These are phyloP conservation scores for Edolisoma coerulescens DNA, from an alignment of 2,113 vertebrate genomes.

Conservation along the genomic window DNA sequence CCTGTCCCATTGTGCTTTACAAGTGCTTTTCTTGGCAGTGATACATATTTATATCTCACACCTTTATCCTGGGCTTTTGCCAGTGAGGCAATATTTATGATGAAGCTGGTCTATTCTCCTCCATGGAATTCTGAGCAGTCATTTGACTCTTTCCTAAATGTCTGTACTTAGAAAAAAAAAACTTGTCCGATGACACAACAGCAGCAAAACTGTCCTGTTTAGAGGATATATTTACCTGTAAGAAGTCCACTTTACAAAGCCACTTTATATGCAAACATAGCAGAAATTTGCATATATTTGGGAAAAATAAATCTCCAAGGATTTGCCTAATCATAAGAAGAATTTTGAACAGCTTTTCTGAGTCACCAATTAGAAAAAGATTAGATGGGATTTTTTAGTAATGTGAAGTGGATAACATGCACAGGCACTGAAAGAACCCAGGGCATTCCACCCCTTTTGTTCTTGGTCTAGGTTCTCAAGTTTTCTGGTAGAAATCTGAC, in stretches of 20 bases:
- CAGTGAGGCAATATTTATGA: neutral
- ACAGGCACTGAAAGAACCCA: neutral
- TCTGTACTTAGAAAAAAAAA: neutral
- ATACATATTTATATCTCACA: neutral
- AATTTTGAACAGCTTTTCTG: neutral
- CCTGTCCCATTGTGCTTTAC: neutral
- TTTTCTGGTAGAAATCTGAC: neutral
- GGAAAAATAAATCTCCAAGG: neutral
- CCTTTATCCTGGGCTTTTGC: neutral
- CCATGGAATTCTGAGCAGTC: neutral
- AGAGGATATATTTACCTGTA: neutral
- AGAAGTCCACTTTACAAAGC: neutral
- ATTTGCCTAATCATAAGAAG: neutral
- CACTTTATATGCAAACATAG: neutral
- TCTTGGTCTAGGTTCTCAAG: neutral
- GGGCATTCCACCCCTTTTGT: neutral
- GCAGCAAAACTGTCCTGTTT: neutral
- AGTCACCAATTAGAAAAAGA: neutral
- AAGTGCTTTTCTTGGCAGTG: neutral
- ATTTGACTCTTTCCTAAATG: neutral
- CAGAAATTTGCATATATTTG: neutral
- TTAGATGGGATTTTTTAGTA: accelerated
- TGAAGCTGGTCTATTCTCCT: neutral
- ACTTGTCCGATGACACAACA: neutral
- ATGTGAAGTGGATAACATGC: neutral